These are phyloP conservation scores for Neogobius melanostomus DNA, from an alignment of 2,113 vertebrate species.

Conservation along the genomic window DNA sequence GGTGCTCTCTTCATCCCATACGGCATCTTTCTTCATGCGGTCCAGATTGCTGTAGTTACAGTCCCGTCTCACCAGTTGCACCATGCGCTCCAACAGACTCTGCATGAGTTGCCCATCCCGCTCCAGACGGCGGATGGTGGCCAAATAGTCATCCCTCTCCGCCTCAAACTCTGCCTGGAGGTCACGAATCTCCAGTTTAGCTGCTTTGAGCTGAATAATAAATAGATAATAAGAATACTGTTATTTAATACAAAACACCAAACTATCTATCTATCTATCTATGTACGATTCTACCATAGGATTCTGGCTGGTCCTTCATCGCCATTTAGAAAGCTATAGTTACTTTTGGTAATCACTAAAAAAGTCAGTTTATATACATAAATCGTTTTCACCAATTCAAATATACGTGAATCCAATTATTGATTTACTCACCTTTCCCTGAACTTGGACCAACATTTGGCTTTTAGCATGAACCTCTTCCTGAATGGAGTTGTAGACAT, in stretches of 20 bases:
- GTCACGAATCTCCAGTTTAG: constrained; percentile 85
- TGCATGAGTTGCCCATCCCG: constrained; percentile 80
- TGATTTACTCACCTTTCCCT: constrained; percentile 79
- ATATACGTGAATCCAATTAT: background rate
- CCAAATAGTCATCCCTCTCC: constrained; percentile 84
- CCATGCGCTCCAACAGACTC: constrained; percentile 83
- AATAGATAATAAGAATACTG: too few relatives aligned
- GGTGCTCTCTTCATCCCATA: constrained; percentile 84
- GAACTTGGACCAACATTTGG: constrained; percentile 81
- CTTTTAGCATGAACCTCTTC: constrained; percentile 85
- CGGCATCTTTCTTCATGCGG: constrained; percentile 74
- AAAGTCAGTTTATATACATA: too few relatives aligned
- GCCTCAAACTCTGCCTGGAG: constrained; percentile 86
- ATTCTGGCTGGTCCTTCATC: too few relatives aligned
- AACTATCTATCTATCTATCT: too few relatives aligned
- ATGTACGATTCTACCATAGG: too few relatives aligned
- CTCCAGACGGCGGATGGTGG: constrained; percentile 83
- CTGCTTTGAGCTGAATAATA: constrained; percentile 79
- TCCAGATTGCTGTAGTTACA: constrained; percentile 91
- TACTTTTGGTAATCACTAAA: too few relatives aligned
- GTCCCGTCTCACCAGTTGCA: constrained; percentile 78
- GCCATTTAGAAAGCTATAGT: too few relatives aligned
- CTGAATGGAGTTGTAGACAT: constrained; percentile 86
- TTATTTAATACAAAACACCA: background rate
- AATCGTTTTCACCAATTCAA: background rate